A percentile compares a stretch with the other conserved stretches of the same genome.
Conservation (phyloP, 2,888 invertebrate species). For the Drosophila lutescens region DNA sequence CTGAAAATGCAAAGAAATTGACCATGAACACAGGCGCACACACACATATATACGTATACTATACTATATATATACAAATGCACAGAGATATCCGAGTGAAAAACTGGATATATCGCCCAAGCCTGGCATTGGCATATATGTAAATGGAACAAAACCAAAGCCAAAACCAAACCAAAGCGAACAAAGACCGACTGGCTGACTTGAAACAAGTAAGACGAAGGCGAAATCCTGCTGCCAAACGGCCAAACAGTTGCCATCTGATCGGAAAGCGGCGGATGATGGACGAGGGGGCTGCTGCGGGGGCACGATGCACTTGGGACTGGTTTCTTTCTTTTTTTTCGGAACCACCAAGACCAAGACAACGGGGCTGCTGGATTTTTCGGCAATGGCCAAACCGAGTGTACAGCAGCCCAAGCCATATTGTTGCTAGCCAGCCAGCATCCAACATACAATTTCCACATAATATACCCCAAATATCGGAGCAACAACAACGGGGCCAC, state of each 20-base stretch:
- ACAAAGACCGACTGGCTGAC: conserved; percentile 70
- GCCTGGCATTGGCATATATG: conserved; percentile 54
- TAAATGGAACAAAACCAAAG: conserved; percentile 73
- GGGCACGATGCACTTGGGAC: conserved; percentile 78
- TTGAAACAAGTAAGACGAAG: conserved; percentile 67
- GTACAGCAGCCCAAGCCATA: conserved; percentile 69
- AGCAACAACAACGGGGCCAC: conserved; percentile 1
- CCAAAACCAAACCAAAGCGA: conserved; percentile 45
- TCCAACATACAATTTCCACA: conserved; percentile 4
- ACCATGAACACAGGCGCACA: conserved; percentile 51
- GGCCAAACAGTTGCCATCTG: conserved; percentile 66
- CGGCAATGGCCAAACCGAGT: conserved; percentile 67
- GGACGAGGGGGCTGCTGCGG: conserved; percentile 9
- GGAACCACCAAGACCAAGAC: neutral
- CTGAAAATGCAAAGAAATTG: conserved; percentile 69
- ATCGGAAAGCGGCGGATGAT: neutral
- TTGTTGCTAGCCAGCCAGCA: conserved; percentile 51
- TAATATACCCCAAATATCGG: neutral
- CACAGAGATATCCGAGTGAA: conserved; percentile 20
- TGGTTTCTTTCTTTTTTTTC: conserved; percentile 49
- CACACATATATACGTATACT: neutral
- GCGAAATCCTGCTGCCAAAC: conserved; percentile 69
- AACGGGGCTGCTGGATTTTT: conserved; percentile 6
- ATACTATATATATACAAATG: neutral
- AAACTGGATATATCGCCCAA: conserved; percentile 48